phyloP scores from a whole-genome alignment of 2,888 invertebrate species.

The Dicranocentrus wangi region DNA sequence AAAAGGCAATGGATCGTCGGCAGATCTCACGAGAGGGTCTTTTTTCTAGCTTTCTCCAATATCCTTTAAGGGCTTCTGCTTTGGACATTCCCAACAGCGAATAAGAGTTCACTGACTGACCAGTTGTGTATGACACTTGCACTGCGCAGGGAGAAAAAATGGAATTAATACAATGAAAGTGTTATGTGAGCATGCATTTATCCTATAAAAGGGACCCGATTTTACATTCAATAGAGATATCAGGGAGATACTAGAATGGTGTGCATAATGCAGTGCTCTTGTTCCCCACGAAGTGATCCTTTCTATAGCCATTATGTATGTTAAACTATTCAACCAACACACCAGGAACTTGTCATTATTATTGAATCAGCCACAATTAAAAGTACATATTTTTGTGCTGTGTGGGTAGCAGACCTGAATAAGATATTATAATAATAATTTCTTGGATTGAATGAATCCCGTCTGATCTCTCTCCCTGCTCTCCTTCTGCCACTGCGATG shows the following conservation, averaged over 20 bases:
- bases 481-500: slow-evolving; percentile 53
- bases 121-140: background rate
- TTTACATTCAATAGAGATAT: slow-evolving; percentile 14
- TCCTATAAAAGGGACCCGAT: slow-evolving; percentile 36
- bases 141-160: too few relatives aligned
- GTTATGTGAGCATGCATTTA: slow-evolving; percentile 34
- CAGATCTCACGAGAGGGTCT: too few relatives aligned
- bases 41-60: too few relatives aligned
- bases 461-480: slow-evolving; percentile 25
- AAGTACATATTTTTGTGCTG: slow-evolving; percentile 36
- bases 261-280: background rate
- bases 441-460: slow-evolving; percentile 49
- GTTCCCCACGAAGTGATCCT: slow-evolving; percentile 30
- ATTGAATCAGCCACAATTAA: slow-evolving; percentile 51
- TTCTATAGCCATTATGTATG: slow-evolving; percentile 41
- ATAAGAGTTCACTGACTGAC: background rate
- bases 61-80: too few relatives aligned
- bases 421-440: too few relatives aligned
- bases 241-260: too few relatives aligned
- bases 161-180: too few relatives aligned
- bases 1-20: too few relatives aligned
- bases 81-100: too few relatives aligned
- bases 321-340: slow-evolving; percentile 13
- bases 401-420: slow-evolving; percentile 44
- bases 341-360: slow-evolving; percentile 49